Evolutionary conservation across 1,140 invertebrate genomes (phyloP), one percentile per base, ranked within the genome.

Genomic region (Zaprionus davidi): DNA sequence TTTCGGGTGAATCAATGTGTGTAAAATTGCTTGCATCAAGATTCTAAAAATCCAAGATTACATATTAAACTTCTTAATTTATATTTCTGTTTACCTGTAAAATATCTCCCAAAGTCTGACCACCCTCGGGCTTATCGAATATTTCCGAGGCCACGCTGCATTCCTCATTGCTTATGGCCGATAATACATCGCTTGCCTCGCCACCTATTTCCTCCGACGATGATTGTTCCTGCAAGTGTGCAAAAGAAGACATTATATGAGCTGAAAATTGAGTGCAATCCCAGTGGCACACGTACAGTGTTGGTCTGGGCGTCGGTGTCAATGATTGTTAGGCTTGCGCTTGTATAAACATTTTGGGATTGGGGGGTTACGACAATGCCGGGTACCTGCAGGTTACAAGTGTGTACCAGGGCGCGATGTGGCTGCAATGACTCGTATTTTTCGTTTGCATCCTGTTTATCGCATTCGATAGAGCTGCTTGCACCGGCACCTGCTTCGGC

Each of bases 1-100:
- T 94, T 93, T 97, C 96, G 0, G 96, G 96, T 0, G 96, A 97
- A 76, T 97, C 96, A 51, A 97, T 97, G 80, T 97, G 96, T 12
- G 95, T 94, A 15, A 97, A 96, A 51, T 94, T 93, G 41, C 93
- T 94, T n/a, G 63, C 94, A 56, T 92, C 90, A 5, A 92, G 70
- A 28, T 86, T 86, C 92, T 92, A 26, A 6, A 6, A 15, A 38
- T 22, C 31, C 26, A 63, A 13, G 15, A 44, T 34, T 31, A 13
- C 31, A 55, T 17, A 38, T 15, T 53, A 3, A 6, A 55, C 20
- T 28, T 56, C 13, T 64, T 13, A 3, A 38, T 28, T 55, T 41
- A 20, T 64, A 26, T 13, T 41, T n/a, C 24, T 12, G 28, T 28
- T 57, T 44, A 92, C 92, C 79, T 93, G 92, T 57, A 93, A 79